Evolutionary conservation across 2,113 vertebrate genomes (phyloP).

Genomic region (Dicentrarchus labrax): DNA sequence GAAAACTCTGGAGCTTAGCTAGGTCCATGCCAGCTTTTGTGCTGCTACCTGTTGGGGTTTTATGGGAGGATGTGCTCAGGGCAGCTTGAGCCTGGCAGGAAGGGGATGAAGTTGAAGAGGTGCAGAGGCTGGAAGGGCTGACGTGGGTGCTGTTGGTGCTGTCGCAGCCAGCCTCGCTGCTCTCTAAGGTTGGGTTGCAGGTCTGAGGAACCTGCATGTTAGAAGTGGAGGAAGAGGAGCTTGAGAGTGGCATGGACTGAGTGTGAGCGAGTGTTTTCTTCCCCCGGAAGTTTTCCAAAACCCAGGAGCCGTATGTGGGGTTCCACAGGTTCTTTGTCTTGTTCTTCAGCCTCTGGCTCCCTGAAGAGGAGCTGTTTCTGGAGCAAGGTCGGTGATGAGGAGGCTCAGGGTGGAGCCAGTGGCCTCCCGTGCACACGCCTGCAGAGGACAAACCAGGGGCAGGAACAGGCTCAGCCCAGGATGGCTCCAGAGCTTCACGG

Average conservation of each 20-base stretch:
- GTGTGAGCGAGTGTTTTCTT: constrained; percentile 82
- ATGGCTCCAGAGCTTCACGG: constrained; percentile 79
- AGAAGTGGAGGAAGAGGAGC: constrained; percentile 34
- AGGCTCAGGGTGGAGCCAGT: constrained; percentile 77
- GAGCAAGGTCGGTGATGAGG: constrained; percentile 76
- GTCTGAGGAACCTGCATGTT: constrained; percentile 47
- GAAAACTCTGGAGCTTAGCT: constrained; percentile 90
- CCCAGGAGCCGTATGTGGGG: constrained; percentile 93
- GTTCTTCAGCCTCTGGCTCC: constrained; percentile 89
- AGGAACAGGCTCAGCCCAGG: constrained; percentile 79
- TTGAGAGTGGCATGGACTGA: constrained; percentile 83
- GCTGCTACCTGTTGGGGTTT: constrained; percentile 45
- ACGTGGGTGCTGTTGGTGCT: constrained; percentile 69
- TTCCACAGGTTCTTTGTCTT: constrained; percentile 95
- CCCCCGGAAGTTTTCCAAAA: constrained; percentile 86
- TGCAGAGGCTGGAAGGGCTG: constrained; percentile 69
- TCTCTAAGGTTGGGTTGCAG: constrained; percentile 71
- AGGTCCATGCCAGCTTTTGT: constrained; percentile 82
- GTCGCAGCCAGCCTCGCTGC: constrained; percentile 81
- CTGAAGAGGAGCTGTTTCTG: constrained; percentile 80
- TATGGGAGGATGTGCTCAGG: constrained; percentile 57
- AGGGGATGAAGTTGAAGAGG: constrained; percentile 76
- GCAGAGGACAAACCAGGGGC: constrained; percentile 50
- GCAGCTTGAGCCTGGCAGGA: constrained; percentile 71
- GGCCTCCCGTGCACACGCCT: constrained; percentile 39